Base-by-base conservation (phyloP, 2,888 invertebrate genomes). In the Tethea ocularis region DNA sequence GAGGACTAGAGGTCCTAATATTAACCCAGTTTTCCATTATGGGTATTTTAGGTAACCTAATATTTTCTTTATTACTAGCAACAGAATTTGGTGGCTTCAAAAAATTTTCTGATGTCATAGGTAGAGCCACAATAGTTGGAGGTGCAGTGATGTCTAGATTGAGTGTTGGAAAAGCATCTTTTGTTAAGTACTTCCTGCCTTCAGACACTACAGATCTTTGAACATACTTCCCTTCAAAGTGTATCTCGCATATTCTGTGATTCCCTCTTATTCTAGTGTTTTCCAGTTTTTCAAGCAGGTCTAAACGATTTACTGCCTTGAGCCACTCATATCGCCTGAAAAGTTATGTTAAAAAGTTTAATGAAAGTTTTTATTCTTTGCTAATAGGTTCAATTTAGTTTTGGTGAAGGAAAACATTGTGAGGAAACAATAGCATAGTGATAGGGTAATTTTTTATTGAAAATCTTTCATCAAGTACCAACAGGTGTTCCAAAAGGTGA, bases 181-280 rank as follows among this genome's bases (percentile, higher is more conserved):
- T 65, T 13, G 62, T 62, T 24, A 70, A 62, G 52, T 60, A 65
- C 58, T 70, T 70, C 52, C 68, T 60, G 4, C 61, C 56, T 3
- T 63, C 61, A 56, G 51, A 38, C 2, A 56, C 11, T 46, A 52
- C 56, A 0, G 61, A 60, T 51, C 51, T 60, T 51, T 52, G 62
- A n/a, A 70, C 57, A 58, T 58, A 68, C 20, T 57, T 58, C 2
- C 52, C 41, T 15, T 62, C 63, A 61, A 70, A 70, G 46, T 70
- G 69, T 56, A 64, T 46, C 61, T 70, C 69, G 58, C 69, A 70
- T 51, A 69, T 69, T 58, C 69, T 60, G 51, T 70, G 62, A 38
- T 68, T 70, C 23, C 68, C 63, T 55, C 69, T 63, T 0, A 61
- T 65, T 57, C 60, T 67, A 36, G 54, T 56, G 51, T 64, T 59